Conservation (phyloP, 2,888 invertebrate genomes). For the Erebia aethiops region DNA sequence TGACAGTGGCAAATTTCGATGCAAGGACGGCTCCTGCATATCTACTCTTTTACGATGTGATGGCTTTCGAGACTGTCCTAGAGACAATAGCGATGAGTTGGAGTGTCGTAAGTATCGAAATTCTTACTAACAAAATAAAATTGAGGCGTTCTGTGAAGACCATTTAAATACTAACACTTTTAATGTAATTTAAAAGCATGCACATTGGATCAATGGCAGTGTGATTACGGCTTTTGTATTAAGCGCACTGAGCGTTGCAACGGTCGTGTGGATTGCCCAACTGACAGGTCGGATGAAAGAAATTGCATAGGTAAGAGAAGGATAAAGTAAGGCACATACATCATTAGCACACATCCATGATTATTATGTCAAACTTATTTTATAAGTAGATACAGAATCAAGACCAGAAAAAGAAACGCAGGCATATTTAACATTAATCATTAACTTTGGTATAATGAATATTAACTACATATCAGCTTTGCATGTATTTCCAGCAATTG, state of each 20-base stretch:
- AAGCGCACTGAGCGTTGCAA: slow-evolving; percentile 84
- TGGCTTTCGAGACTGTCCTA: slow-evolving; percentile 87
- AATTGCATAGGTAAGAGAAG: slow-evolving; percentile 83
- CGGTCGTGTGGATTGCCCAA: slow-evolving; percentile 86
- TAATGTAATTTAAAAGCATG: slow-evolving; percentile 79
- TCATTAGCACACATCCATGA: too few relatives aligned
- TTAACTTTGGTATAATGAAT: slow-evolving; percentile 3
- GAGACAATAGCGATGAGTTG: slow-evolving; percentile 85
- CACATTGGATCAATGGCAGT: slow-evolving; percentile 87
- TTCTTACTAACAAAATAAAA: background rate
- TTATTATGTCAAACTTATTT: too few relatives aligned
- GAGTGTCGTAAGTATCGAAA: slow-evolving; percentile 83
- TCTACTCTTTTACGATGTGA: slow-evolving; percentile 87
- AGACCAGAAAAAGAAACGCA: background rate
- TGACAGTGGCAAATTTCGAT: slow-evolving; percentile 85
- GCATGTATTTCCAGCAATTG: slow-evolving; percentile 71
- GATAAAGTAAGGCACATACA: background rate
- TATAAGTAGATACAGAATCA: background rate
- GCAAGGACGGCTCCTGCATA: slow-evolving; percentile 89
- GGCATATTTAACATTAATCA: slow-evolving; percentile 8
- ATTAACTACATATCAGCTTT: slow-evolving; percentile 46
- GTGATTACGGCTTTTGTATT: slow-evolving; percentile 88
- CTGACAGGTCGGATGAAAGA: slow-evolving; percentile 88
- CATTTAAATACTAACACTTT: slow-evolving; percentile 16
- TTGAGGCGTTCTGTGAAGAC: background rate